Percentiles rank a stretch among this genome's conserved stretches.
These are phyloP conservation scores for Octomys mimax DNA, from an alignment of 2,797 vertebrate genomes.

Conservation along the genomic window DNA sequence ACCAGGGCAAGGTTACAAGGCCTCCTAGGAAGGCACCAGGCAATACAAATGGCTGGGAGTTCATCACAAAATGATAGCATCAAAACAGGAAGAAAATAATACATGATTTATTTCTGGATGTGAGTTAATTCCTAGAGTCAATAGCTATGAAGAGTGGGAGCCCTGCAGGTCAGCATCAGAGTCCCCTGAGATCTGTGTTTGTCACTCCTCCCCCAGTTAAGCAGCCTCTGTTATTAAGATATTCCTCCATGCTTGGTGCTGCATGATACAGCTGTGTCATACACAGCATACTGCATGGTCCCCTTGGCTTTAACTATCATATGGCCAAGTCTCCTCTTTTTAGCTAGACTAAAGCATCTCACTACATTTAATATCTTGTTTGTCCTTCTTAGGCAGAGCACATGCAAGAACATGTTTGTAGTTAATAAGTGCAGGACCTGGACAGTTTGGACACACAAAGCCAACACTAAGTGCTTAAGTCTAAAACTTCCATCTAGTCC, in stretches of 20 bases:
- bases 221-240: not conserved
- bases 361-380: not conserved
- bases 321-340: not conserved
- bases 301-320: not conserved
- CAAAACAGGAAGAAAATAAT: conserved; percentile 30
- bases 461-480: not conserved
- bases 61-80: not conserved
- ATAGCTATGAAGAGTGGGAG: not conserved
- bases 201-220: not conserved
- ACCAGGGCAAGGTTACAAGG: not conserved
- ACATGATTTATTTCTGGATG: not conserved
- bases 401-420: not conserved
- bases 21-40: not conserved
- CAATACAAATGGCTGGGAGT: not conserved
- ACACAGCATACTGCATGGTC: not conserved
- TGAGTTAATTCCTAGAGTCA: not conserved
- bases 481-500: not conserved
- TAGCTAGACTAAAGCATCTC: not conserved
- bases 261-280: not conserved
- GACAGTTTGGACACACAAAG: not conserved
- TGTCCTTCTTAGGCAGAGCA: not conserved
- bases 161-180: not conserved
- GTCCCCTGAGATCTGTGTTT: not conserved
- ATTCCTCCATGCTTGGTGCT: not conserved
- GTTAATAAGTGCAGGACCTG: not conserved